Evolutionary conservation across 2,113 vertebrate species (phyloP), one percentile per base, ranked within the genome.

Genomic region (Rhombomys opimus): DNA sequence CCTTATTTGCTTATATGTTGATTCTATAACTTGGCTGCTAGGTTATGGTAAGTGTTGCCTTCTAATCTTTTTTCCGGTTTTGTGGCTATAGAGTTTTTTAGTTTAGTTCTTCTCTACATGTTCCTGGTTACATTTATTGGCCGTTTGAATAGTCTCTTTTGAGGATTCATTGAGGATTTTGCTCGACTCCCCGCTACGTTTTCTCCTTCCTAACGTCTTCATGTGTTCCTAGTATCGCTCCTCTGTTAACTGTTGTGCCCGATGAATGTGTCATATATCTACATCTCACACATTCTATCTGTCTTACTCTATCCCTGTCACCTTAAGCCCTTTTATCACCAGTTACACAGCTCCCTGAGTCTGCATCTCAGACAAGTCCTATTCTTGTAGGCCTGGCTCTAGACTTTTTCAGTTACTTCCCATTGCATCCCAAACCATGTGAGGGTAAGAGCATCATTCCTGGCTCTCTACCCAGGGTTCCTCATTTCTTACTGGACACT

Each of bases 291-390:
- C 52, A 54, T 50, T 7, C 59, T 95, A 0, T 52, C 1, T 92
- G 30, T 81, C 76, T 59, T 90, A 90, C 80, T 90, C 61, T 65
- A 46, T 77, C 38, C 82, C 73, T 81, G 68, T 54, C n/a, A 22
- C 75, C 17, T 87, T 65, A 87, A 38, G 77, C 5, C 14, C 63
- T 87, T 67, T 81, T 52, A 73, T 67, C 32, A 30, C 89, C 50
- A 1, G 93, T 65, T 90, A 93, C 5, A 35, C 13, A 76, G 52
- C 70, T 59, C 20, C 67, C 27, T 52, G 61, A 59, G 50, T 85
- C 78, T 72, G 3, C 75, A 81, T 93, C 87, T 94, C 91, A 95
- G 85, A 63, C 76, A 95, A 90, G 38, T 35, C 5, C n/a, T 84
- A 23, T 86, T 89, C 50, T 70, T 75, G 27, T 57, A 54, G 93